Evolutionary conservation across 2,888 invertebrate species (phyloP).

Genomic region (Tiliacea aurago): DNA sequence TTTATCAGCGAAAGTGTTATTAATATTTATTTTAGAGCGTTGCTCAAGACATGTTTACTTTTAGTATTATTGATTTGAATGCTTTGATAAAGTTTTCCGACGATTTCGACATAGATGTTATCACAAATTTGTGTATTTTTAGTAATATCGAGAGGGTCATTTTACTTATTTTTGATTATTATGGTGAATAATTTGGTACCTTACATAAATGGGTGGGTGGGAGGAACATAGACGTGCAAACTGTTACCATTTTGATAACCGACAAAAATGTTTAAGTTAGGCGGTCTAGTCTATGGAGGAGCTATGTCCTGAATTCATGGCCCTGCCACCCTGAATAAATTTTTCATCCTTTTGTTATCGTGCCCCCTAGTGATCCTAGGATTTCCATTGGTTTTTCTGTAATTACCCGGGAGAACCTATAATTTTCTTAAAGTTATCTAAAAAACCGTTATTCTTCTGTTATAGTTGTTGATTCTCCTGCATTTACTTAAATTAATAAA

Average conservation of each 20-base stretch:
- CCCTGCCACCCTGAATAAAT: too few relatives aligned
- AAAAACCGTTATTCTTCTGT: too few relatives aligned
- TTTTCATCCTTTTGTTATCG: too few relatives aligned
- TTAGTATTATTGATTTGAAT: constrained; percentile 20
- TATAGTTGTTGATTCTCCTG: background rate
- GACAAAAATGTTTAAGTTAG: too few relatives aligned
- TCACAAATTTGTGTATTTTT: constrained; percentile 18
- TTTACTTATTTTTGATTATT: background rate
- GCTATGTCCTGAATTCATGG: too few relatives aligned
- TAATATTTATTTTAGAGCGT: constrained; percentile 39
- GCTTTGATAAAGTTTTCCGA: background rate
- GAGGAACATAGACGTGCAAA: too few relatives aligned
- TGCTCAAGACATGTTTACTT: constrained; percentile 32
- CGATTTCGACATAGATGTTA: constrained; percentile 29
- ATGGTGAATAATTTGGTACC: background rate
- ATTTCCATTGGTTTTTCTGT: too few relatives aligned
- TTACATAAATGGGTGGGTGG: background rate
- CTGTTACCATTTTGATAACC: too few relatives aligned
- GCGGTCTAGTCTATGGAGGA: too few relatives aligned
- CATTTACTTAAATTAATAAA: background rate
- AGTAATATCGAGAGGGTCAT: background rate
- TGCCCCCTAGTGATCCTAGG: too few relatives aligned
- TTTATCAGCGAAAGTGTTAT: constrained; percentile 58
- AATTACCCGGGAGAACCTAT: background rate
- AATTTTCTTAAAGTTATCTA: background rate